These are phyloP conservation scores for Tetragonisca angustula DNA, from an alignment of 2,888 invertebrate species.

Conservation along the genomic window DNA sequence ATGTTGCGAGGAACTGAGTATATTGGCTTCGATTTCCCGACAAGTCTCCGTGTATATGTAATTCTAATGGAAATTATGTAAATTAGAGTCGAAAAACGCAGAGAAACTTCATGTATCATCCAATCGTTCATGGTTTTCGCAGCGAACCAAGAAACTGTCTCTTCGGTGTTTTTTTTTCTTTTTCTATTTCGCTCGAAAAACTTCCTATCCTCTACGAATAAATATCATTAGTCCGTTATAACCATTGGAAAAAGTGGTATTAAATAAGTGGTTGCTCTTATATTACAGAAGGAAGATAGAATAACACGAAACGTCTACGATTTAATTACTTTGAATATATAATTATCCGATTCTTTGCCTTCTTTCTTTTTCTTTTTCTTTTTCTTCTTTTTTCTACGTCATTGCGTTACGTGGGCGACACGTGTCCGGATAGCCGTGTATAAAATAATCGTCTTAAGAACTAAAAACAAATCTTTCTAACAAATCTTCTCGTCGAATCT, in stretches of 20 bases:
- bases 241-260: conserved; percentile 48
- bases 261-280: conserved; percentile 51
- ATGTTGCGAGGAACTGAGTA: conserved; percentile 63
- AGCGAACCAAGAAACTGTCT: conserved; percentile 20
- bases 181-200: conserved; percentile 32
- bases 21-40: conserved; percentile 46
- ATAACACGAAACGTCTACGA: conserved; percentile 38
- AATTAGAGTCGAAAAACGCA: not conserved
- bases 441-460: conserved; percentile 39
- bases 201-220: conserved; percentile 50
- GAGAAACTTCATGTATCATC: conserved; percentile 24
- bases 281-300: conserved; percentile 52
- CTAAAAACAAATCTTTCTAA: conserved; percentile 32
- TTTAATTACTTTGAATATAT: conserved; percentile 38
- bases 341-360: conserved; percentile 19
- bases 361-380: not conserved
- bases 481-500: conserved; percentile 58
- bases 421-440: conserved; percentile 37
- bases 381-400: not conserved
- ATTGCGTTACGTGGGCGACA: conserved; percentile 44
- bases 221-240: conserved; percentile 65
- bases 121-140: conserved; percentile 10
- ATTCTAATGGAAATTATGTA: conserved; percentile 25
- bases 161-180: conserved; percentile 7
- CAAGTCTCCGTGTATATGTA: conserved; percentile 21